Percentiles rank a stretch among this genome's conserved stretches.
phyloP scores from a whole-genome alignment of 2,113 vertebrate species.

The Corydoras sp. region DNA sequence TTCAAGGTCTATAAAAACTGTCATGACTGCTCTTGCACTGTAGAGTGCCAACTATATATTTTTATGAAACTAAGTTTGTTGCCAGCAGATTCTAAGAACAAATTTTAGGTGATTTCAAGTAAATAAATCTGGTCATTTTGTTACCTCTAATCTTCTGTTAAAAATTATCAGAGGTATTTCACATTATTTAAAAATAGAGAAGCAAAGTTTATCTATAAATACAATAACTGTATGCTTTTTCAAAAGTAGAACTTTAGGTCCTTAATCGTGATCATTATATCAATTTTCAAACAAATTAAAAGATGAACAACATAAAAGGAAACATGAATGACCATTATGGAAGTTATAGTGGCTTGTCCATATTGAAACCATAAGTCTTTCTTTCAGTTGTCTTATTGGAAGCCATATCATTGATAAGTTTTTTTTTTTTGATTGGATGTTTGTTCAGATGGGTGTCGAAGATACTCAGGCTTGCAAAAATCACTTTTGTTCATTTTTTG shows the following conservation, averaged over 20 bases:
- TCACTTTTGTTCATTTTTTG: no score
- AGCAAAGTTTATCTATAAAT: no score
- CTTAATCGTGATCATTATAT: not conserved
- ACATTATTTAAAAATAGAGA: no score
- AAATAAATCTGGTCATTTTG: not conserved
- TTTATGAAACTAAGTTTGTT: not conserved
- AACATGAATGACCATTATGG: conserved; percentile 15
- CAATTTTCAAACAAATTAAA: not conserved
- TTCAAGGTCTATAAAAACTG: not conserved
- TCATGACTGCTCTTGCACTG: not conserved
- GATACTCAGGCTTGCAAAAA: no score
- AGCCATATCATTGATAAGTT: not conserved
- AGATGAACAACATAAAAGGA: not conserved
- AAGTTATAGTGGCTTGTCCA: conserved; percentile 2
- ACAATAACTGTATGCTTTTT: no score
- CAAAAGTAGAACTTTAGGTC: not conserved
- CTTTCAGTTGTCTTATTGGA: conserved; percentile 1
- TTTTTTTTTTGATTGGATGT: not conserved
- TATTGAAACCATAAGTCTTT: conserved; percentile 15
- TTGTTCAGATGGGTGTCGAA: no score
- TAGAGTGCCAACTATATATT: no score
- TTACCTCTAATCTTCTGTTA: not conserved
- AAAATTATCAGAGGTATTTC: no score
- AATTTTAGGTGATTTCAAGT: not conserved
- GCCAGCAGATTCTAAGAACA: not conserved